Evolutionary conservation across 2,113 vertebrate species (phyloP).

Genomic region (Platycercus adscitus): DNA sequence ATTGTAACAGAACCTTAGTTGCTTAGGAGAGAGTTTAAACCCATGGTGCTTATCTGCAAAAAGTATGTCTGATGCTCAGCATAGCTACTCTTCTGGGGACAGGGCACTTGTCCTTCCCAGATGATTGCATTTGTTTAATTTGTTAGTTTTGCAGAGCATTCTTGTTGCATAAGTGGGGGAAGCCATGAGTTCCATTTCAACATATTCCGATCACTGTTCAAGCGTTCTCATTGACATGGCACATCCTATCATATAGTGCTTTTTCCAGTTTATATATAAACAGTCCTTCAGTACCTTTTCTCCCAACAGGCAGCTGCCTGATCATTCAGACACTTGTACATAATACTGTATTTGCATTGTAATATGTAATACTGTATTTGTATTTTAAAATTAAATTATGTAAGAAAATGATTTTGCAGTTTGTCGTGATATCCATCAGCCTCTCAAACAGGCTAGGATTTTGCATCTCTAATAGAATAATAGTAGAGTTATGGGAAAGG

Average conservation of each 20-base stretch:
- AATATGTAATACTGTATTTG: not conserved
- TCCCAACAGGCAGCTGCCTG: not conserved
- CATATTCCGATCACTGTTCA: not conserved
- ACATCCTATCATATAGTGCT: not conserved
- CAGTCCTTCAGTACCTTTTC: not conserved
- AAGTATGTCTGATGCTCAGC: not conserved
- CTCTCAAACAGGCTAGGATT: not conserved
- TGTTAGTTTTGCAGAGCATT: not conserved
- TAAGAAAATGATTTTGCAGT: not conserved
- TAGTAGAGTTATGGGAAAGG: not conserved
- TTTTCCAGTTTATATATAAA: not conserved
- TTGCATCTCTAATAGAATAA: not conserved
- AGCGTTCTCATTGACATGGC: not conserved
- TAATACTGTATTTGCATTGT: not conserved
- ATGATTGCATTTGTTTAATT: not conserved
- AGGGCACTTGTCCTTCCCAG: not conserved
- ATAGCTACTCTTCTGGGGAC: not conserved
- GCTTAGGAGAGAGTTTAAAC: not conserved
- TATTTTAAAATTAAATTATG: not conserved
- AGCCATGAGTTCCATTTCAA: not conserved
- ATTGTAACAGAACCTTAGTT: fast-evolving
- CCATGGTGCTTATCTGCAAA: not conserved
- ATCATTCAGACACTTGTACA: not conserved
- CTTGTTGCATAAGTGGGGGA: not conserved
- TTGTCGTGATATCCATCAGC: not conserved